Conservation (phyloP, 2,797 vertebrate genomes). For the Thunnus albacares region DNA sequence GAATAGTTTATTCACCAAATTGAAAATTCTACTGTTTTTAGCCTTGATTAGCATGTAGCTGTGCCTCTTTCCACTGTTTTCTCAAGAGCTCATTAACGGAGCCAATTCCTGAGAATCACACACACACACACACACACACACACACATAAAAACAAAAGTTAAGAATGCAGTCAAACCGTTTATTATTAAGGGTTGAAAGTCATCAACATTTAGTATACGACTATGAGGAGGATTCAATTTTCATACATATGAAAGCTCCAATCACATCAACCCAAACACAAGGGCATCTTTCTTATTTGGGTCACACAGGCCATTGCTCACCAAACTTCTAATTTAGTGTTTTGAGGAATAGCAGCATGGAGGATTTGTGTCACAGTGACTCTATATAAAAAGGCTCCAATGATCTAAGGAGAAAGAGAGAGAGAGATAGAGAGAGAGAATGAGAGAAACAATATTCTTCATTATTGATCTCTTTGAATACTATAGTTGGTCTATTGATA, state of each 20-base stretch:
- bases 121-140: too few relatives aligned
- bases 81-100: constrained; percentile 7
- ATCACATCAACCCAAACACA: constrained; percentile 42
- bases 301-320: constrained; percentile 69
- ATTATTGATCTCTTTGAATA: constrained; percentile 81
- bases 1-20: neutral
- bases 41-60: constrained; percentile 1
- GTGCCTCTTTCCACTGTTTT: neutral
- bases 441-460: constrained; percentile 71
- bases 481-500: constrained; percentile 80
- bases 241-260: constrained; percentile 43
- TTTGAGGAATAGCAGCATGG: constrained; percentile 55
- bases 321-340: constrained; percentile 66
- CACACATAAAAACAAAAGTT: neutral
- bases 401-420: constrained; percentile 63
- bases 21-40: neutral
- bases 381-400: constrained; percentile 59
- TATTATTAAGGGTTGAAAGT: constrained; percentile 15
- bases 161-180: constrained; percentile 2
- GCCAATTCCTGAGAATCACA: constrained; percentile 10
- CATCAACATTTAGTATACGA: neutral
- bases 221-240: constrained; percentile 34
- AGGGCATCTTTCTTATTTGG: constrained; percentile 65
- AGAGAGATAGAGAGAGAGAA: constrained; percentile 54
- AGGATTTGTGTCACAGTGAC: constrained; percentile 70